Base-by-base conservation (phyloP, 2,888 invertebrate species). In the Eupithecia insigniata region DNA sequence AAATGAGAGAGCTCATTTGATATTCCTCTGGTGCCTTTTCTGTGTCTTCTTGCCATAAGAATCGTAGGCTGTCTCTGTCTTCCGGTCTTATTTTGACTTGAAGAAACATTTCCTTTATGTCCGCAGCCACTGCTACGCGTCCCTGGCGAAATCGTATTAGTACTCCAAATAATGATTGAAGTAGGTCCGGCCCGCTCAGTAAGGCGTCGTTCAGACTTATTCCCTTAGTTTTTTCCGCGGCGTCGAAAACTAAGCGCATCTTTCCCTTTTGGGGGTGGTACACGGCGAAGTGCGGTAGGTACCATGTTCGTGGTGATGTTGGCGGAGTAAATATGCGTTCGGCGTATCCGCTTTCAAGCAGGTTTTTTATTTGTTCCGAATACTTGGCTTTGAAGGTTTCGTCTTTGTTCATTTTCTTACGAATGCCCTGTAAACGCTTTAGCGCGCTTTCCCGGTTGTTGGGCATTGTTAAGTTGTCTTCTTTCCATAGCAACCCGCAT, bases 111-210 rank as follows among this genome's bases (percentile, higher is more conserved):
- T 74, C 76, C 14, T 69, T 69, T 2, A 76, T 74, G n/a, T 76
- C 76, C 0, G 74, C 74, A 0, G 46, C 62, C 0, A 73, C 70
- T 0, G 73, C 75, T 26, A 55, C 55, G 14, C 26, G 55, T 0
- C 75, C 66, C 55, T 80, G 78, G 16, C 82, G 68, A 67, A 84
- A 85, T 0, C 82, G 78, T 73, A 84, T 66, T 0, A 85, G n/a
- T 0, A 84, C 78, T 0, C 83, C 83, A 0, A 75, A 67, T 8
- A 85, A 61, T 0, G 81, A 76, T 26, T 80, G 78, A 0, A 83
- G 72, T 1, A 85, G 81, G 0, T 76, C 83, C 0, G 84, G 81
- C 2, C 83, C 81, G 0, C 76, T 32, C 0, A 82, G 62, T 8
- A 79, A 70, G 10, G 39, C 60, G 55, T 75, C 76, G 69, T 79